These are phyloP conservation scores for Stylophora pistillata DNA, from an alignment of 64 coral and sea anemone genomes.

Conservation along the genomic window DNA sequence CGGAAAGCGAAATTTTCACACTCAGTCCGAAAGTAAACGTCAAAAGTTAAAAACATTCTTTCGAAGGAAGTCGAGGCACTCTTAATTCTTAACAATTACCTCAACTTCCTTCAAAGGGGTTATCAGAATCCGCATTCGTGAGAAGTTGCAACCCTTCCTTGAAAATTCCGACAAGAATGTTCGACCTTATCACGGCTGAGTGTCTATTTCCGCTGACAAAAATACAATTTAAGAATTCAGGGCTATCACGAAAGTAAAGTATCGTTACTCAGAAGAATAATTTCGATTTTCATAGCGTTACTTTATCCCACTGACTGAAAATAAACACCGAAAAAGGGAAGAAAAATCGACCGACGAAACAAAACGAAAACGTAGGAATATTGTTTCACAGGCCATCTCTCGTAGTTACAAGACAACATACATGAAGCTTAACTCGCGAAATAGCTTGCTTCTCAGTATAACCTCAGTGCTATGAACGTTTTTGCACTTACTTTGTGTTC, in stretches of 20 bases:
- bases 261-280: not conserved
- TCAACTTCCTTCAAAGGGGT: not conserved
- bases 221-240: slow-evolving; percentile 4
- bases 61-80: not conserved
- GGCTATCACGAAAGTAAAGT: not conserved
- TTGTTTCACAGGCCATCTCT: not conserved
- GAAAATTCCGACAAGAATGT: slow-evolving; percentile 21
- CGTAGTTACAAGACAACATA: not conserved
- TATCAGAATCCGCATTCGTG: not conserved
- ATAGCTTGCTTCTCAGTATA: not conserved
- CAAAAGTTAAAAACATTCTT: not conserved
- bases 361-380: not conserved
- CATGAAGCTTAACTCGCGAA: not conserved
- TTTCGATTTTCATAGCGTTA: not conserved
- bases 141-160: not conserved
- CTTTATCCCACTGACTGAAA: not conserved
- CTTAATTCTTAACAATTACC: not conserved
- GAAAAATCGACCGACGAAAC: not conserved
- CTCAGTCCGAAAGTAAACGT: not conserved
- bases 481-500: slow-evolving; percentile 55
- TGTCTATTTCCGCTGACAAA: slow-evolving; percentile 19
- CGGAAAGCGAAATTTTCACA: not conserved
- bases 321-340: not conserved
- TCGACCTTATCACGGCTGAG: not conserved
- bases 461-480: not conserved